Conservation (phyloP, 2,888 invertebrate genomes). For the Amphiduros pacificus region DNA sequence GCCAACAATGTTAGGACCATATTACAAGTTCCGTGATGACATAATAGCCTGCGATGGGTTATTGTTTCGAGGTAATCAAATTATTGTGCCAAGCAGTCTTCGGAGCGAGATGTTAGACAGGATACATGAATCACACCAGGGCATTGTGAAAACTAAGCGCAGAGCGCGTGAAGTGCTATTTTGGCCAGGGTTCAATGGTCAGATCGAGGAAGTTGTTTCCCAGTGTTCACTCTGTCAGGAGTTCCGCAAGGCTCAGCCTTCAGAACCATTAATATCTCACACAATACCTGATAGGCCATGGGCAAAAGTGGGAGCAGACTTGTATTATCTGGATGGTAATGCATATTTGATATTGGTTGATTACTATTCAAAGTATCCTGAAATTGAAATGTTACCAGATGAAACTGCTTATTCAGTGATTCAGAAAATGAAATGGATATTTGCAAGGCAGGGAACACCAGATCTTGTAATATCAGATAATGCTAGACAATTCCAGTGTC, state of each 20-base stretch:
- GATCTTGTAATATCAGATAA: slow-evolving; percentile 26
- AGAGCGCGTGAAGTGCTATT: slow-evolving; percentile 22
- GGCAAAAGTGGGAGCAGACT: slow-evolving; percentile 17
- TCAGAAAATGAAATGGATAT: slow-evolving; percentile 19
- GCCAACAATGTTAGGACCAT: slow-evolving; percentile 19
- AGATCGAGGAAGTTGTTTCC: slow-evolving; percentile 21
- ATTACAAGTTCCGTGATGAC: slow-evolving; percentile 18
- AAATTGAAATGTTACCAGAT: slow-evolving; percentile 5
- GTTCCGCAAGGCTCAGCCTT: not conserved
- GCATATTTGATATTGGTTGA: slow-evolving; percentile 22
- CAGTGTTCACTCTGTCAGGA: slow-evolving; percentile 12
- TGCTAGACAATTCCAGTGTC: slow-evolving; percentile 27
- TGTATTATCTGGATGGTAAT: slow-evolving; percentile 11
- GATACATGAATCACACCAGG: slow-evolving; percentile 20
- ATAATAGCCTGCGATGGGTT: slow-evolving; percentile 7
- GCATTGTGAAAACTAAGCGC: slow-evolving; percentile 18
- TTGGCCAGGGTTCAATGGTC: slow-evolving; percentile 26
- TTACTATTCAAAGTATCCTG: slow-evolving; percentile 12
- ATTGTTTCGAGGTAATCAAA: slow-evolving; percentile 15
- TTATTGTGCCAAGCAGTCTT: slow-evolving; percentile 17
- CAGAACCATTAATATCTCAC: slow-evolving; percentile 22
- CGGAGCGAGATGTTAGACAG: slow-evolving; percentile 5
- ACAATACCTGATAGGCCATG: slow-evolving; percentile 15
- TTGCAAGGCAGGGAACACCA: slow-evolving; percentile 30
- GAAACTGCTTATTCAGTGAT: slow-evolving; percentile 9